Evolutionary conservation across 2,888 invertebrate species (phyloP), one percentile per base, ranked within the genome.

Genomic region (Unio pictorum): DNA sequence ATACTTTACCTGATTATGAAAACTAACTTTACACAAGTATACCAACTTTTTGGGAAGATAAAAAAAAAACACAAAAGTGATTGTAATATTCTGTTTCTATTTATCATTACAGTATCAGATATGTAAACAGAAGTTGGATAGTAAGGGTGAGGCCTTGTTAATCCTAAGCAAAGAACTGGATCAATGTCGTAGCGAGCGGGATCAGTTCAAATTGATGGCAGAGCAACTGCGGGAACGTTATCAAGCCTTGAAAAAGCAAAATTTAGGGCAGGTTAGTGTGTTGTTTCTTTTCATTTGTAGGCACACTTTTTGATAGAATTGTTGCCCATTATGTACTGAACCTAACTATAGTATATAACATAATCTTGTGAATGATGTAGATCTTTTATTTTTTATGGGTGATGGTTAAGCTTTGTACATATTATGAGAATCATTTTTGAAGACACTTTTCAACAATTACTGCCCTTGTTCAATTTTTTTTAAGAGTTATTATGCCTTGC

Each of bases 81-180:
- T 62, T 17, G 30, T 20, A 30, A 30, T 56, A 20, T 58, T n/a
- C 45, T 58, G 23, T 18, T 64, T 58, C 55, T 1, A 54, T 20
- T 58, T 20, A 63, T 61, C 61, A 18, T 75, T 79, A 56, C 74
- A 87, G 87, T 82, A 84, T 72, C 81, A 84, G 64, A 79, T 85
- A 60, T 86, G 85, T 67, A 83, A 86, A 63, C 80, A 94, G 75
- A 95, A 95, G 89, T 90, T 95, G 45, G 94, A 95, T 85, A 94
- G 95, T 85, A 96, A 96, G 90, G 92, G 94, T 66, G 95, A 95
- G 89, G 95, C 95, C 4, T 89, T 96, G 57, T 91, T 93, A n/a
- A 94, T 95, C 73, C 91, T 96, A 87, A 94, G 93, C 74, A 93
- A 93, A 82, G 95, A 95, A 86, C 89, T 96, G 71, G 94, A 95